Evolutionary conservation across 2,113 vertebrate species (phyloP).

Genomic region (Sclerurus mexicanus): DNA sequence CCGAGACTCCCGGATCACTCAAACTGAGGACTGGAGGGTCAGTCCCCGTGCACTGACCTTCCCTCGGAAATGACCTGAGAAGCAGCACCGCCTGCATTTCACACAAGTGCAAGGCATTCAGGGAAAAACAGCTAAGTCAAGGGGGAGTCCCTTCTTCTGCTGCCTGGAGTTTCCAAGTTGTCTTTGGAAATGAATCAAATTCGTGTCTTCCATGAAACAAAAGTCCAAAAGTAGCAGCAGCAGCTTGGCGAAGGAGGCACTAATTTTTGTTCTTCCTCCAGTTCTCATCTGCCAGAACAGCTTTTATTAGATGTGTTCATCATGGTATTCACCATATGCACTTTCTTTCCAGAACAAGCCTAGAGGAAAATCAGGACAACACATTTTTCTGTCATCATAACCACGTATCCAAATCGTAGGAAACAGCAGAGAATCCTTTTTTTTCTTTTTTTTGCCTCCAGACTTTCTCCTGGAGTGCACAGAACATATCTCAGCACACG

Average conservation of each 20-base stretch:
- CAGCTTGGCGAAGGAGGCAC: not conserved
- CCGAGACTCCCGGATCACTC: not conserved
- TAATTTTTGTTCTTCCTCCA: not conserved
- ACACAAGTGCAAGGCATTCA: not conserved
- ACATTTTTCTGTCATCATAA: not conserved
- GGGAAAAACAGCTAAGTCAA: not conserved
- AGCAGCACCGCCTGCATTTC: not conserved
- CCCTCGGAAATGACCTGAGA: not conserved
- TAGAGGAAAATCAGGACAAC: not conserved
- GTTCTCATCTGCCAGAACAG: not conserved
- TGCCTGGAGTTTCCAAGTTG: constrained; percentile 43
- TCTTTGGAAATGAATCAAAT: constrained; percentile 48
- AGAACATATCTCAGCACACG: not conserved
- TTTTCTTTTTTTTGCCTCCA: not conserved
- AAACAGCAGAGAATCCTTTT: not conserved
- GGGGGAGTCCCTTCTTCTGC: constrained; percentile 27
- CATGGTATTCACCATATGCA: not conserved
- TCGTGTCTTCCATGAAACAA: constrained; percentile 2
- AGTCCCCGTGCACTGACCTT: not conserved
- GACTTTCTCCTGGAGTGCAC: not conserved
- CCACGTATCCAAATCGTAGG: not conserved
- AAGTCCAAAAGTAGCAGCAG: constrained; percentile 4
- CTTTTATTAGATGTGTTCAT: not conserved
- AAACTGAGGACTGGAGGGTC: not conserved
- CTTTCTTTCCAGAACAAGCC: not conserved